These are phyloP conservation scores for Leptothorax acervorum DNA, from an alignment of 2,888 invertebrate species.

Conservation along the genomic window DNA sequence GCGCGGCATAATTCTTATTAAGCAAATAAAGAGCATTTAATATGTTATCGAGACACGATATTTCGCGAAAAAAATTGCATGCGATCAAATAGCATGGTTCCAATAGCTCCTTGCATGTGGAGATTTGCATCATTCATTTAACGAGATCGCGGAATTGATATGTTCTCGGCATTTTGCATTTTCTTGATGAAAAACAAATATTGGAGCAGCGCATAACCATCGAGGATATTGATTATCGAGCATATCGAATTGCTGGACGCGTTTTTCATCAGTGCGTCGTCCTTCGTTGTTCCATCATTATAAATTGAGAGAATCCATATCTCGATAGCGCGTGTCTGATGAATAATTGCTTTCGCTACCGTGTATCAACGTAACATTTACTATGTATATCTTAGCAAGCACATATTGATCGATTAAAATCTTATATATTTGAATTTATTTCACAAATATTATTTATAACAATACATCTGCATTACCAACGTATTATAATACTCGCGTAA, in stretches of 20 bases:
- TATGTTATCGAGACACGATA: conserved; percentile 46
- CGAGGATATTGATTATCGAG: conserved; percentile 55
- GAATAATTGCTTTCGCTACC: conserved; percentile 19
- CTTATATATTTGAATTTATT: not conserved
- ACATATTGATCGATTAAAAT: not conserved
- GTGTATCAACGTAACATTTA: not conserved
- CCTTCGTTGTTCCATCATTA: not conserved
- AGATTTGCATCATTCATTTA: conserved; percentile 73
- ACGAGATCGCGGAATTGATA: conserved; percentile 46
- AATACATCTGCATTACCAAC: not conserved
- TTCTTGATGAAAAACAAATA: conserved; percentile 66
- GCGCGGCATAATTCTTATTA: not conserved
- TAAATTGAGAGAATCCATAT: conserved; percentile 27
- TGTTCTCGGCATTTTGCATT: conserved; percentile 62
- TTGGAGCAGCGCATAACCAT: conserved; percentile 30
- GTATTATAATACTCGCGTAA: not conserved
- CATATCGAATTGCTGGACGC: conserved; percentile 48
- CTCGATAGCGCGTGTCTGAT: conserved; percentile 7
- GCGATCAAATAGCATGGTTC: conserved; percentile 62
- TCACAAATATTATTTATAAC: not conserved
- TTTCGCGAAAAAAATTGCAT: conserved; percentile 60
- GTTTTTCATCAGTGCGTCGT: conserved; percentile 34
- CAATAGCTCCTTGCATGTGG: conserved; percentile 69
- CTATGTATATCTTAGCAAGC: not conserved
- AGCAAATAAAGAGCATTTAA: not conserved